Base-by-base conservation (phyloP, 2,113 vertebrate species). In the Chlorodrepanis virens region DNA sequence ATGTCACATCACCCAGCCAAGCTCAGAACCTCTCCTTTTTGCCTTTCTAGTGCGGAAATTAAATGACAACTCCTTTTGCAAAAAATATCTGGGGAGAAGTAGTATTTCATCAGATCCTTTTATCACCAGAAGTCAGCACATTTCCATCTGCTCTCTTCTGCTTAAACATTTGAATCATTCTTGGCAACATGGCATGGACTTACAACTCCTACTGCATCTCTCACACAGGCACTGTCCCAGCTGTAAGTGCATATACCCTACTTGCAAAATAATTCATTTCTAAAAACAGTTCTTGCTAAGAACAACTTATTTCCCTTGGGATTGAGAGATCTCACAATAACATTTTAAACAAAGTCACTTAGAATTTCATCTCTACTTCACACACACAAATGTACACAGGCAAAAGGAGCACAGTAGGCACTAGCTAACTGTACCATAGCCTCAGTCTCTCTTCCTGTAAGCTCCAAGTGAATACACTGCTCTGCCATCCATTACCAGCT, bases 151-250 rank as follows among this genome's bases (percentile, higher is more conserved):
- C 28, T 88, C 28, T 81, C 47, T 83, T 77, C 84, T 65, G n/a
- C 47, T 60, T 56, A 89, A 90, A 67, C 47, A 63, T 74, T 77
- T 93, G 65, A 90, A 93, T 94, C 37, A 96, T 85, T 75, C 96
- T 69, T 89, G 68, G 94, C 83, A 92, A 79, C 25, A 77, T 9
- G 2, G 49, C 63, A 25, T 1, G 24, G 88, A 71, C 59, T 76
- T 89, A 69, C 6, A 65, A 61, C 72, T 90, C 33, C 7, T n/a
- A 39, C 49, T 68, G 60, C 60, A 70, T 65, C 54, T 83, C 59
- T 86, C 64, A 75, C 28, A 53, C 39, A 67, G 6, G 22, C 39
- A 29, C 49, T 39, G 52, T 28, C 45, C 59, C 76, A 95, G 91
- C 65, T 90, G 40, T 65, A 90, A 76, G 72, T 20, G 67, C 7